phyloP scores from a whole-genome alignment of 2,113 vertebrate genomes.

The Cyrtonyx montezumae region DNA sequence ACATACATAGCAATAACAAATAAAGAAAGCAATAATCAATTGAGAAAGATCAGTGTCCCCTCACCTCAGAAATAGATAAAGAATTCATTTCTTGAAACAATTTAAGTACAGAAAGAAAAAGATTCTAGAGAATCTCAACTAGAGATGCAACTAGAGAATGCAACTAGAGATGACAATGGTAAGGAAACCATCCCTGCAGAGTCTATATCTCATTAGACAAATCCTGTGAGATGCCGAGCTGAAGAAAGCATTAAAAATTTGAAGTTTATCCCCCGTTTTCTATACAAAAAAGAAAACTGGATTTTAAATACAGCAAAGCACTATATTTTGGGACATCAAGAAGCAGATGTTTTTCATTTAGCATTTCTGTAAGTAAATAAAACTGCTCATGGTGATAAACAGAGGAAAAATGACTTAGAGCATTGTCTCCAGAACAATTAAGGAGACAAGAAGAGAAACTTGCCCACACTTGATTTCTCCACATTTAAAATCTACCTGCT shows the following conservation, averaged over 20 bases:
- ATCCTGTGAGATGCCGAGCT: not conserved
- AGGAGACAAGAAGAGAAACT: not conserved
- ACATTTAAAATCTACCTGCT: not conserved
- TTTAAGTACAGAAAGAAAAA: not conserved
- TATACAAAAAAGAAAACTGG: not conserved
- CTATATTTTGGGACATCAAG: conserved; percentile 13
- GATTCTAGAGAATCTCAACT: no score
- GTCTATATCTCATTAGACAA: not conserved
- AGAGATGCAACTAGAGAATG: not conserved
- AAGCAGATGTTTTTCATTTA: not conserved
- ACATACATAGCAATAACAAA: not conserved
- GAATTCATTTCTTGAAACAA: not conserved
- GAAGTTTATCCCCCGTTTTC: not conserved
- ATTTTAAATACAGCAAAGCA: not conserved
- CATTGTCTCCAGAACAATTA: not conserved
- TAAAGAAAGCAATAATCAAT: not conserved
- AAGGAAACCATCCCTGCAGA: not conserved
- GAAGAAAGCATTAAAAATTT: not conserved
- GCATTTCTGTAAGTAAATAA: not conserved
- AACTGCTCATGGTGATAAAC: not conserved
- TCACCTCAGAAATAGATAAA: not conserved
- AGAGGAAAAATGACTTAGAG: not conserved
- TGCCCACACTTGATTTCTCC: not conserved
- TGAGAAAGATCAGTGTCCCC: not conserved
- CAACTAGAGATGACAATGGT: not conserved